Evolutionary conservation across 2,797 vertebrate species (phyloP).

Genomic region (Ataeniobius toweri): DNA sequence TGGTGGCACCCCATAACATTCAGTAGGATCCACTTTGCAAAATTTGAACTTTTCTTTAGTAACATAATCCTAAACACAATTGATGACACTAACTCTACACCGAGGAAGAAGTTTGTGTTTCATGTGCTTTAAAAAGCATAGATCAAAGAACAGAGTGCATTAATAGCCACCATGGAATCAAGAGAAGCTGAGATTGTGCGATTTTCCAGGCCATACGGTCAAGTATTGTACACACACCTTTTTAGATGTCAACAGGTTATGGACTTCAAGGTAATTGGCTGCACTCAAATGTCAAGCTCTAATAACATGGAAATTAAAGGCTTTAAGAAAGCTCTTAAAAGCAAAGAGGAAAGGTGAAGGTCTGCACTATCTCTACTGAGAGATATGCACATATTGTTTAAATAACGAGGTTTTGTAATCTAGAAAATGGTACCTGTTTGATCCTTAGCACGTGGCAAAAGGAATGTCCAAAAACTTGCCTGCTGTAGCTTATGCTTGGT

Average conservation of each 20-base stretch:
- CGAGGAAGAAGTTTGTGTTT: neutral
- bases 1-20: no score
- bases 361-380: neutral
- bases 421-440: no score
- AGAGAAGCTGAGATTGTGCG: neutral
- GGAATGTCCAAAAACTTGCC: no score
- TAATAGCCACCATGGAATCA: neutral
- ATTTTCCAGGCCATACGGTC: neutral
- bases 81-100: neutral
- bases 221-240: neutral
- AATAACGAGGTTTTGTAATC: neutral
- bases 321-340: neutral
- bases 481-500: no score
- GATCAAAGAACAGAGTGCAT: neutral
- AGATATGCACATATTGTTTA: neutral
- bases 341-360: neutral
- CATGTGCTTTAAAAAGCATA: neutral
- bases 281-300: neutral
- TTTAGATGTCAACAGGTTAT: neutral
- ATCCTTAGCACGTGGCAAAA: no score
- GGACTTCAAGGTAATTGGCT: constrained; percentile 1
- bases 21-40: neutral
- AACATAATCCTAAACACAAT: neutral
- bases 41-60: neutral
- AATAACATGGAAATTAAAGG: neutral